Conservation (phyloP, 2,888 invertebrate genomes). For the Siphlonurus alternatus region DNA sequence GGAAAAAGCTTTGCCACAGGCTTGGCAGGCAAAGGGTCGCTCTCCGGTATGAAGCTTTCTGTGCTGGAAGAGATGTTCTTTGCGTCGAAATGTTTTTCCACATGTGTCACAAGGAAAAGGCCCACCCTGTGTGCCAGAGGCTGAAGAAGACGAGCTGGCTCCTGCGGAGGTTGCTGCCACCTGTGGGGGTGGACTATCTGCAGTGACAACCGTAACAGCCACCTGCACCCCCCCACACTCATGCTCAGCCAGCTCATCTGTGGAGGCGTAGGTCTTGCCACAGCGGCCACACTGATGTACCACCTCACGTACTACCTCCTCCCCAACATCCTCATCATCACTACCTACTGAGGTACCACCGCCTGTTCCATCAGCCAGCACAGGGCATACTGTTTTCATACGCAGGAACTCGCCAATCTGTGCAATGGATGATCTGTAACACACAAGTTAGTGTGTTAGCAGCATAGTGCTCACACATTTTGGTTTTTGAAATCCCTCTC, state of each 20-base stretch:
- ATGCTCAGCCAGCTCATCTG: constrained; percentile 22
- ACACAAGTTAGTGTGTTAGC: not conserved
- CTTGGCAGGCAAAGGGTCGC: constrained; percentile 44
- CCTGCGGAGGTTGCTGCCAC: not conserved
- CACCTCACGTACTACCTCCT: not conserved
- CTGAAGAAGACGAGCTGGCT: not conserved
- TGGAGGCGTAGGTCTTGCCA: constrained; percentile 22
- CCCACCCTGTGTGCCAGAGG: not conserved
- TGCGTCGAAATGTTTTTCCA: constrained; percentile 42
- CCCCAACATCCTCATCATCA: constrained; percentile 5
- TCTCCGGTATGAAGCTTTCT: constrained; percentile 22
- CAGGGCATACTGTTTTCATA: constrained; percentile 17
- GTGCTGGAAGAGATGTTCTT: constrained; percentile 40
- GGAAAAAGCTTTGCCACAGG: constrained; percentile 48
- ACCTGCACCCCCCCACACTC: constrained; percentile 14
- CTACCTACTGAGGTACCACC: constrained; percentile 3
- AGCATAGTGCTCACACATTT: too few species aligned
- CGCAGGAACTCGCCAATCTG: constrained; percentile 20
- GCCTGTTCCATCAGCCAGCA: constrained; percentile 1
- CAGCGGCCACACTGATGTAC: constrained; percentile 23
- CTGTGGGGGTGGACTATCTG: not conserved
- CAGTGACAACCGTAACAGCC: not conserved
- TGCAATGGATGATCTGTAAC: constrained; percentile 17
- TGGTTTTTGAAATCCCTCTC: too few species aligned
- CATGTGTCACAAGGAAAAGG: constrained; percentile 35